Evolutionary conservation across 2,797 vertebrate species (phyloP).

Genomic region (Ambastaia sidthimunki): DNA sequence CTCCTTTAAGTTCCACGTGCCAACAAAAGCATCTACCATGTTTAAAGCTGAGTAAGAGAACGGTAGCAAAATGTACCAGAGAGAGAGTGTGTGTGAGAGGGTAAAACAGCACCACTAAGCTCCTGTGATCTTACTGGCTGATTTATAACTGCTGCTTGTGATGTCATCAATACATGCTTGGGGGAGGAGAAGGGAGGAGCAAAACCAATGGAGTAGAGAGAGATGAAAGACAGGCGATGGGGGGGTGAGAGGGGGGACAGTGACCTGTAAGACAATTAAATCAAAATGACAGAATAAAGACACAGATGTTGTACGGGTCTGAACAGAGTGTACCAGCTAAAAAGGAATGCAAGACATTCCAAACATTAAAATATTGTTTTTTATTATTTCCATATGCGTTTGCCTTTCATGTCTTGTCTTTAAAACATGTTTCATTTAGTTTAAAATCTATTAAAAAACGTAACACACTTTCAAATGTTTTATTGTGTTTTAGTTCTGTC

Average conservation of each 20-base stretch:
- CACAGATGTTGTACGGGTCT: neutral
- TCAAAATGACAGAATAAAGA: constrained; percentile 1
- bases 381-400: neutral
- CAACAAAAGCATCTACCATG: constrained; percentile 86
- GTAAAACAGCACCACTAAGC: constrained; percentile 41
- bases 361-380: neutral
- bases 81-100: constrained; percentile 24
- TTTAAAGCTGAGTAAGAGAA: constrained; percentile 58
- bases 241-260: constrained; percentile 11
- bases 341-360: neutral
- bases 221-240: constrained; percentile 33
- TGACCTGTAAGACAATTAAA: neutral
- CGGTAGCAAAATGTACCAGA: constrained; percentile 1
- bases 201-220: constrained; percentile 46
- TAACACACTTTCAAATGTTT: too few relatives aligned
- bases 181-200: constrained; percentile 33
- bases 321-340: too few relatives aligned
- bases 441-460: too few relatives aligned
- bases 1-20: constrained; percentile 88
- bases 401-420: neutral
- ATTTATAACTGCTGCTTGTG: constrained; percentile 78
- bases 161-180: constrained; percentile 65
- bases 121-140: constrained; percentile 68
- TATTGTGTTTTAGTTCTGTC: too few relatives aligned
- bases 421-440: too few relatives aligned